Base-by-base conservation (phyloP, 2,888 invertebrate species). In the Microctonus hyperodae region DNA sequence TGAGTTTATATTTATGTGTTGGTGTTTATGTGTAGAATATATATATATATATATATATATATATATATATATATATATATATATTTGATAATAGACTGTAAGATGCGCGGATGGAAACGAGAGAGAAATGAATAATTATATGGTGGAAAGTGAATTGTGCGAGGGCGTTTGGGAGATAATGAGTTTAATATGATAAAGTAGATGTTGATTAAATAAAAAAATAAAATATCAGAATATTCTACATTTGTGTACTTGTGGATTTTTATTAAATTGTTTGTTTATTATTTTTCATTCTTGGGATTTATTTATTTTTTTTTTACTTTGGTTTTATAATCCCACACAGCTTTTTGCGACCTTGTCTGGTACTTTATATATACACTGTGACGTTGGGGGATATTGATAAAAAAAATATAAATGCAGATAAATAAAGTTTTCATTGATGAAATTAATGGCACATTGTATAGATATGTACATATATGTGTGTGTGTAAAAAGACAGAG, bases 81-180 rank as follows among this genome's bases (percentile, higher is more conserved):
- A n/a, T 37, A 3, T n/a, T n/a, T n/a, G n/a, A n/a, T 37, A 13
- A 37, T 37, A n/a, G 37, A 6, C 37, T n/a, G n/a, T n/a, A n/a
- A n/a, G 1, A 33, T 33, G 33, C 33, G 3, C n/a, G n/a, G 37
- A 37, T 13, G 3, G 25, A n/a, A 23, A 25, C 23, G 0, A 51
- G 25, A 23, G 23, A 6, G 11, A 51, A 11, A 44, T 44, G 7
- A 44, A 16, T 44, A n/a, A 44, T 16, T 44, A 16, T n/a, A 44
- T 4, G 9, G 9, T 16, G 7, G 16, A 16, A 6, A 16, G 16
- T 44, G 37, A 16, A 16, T 44, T 51, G 51, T 1, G 9, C 25
- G 25, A 23, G 51, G 51, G 51, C 51, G n/a, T 51, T 51, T 51
- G 23, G 51, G 10, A 9, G 48, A 50, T 50, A 20, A 50, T 16